Evolutionary conservation across 2,797 vertebrate genomes (phyloP).

Genomic region (Lithobates pipiens): DNA sequence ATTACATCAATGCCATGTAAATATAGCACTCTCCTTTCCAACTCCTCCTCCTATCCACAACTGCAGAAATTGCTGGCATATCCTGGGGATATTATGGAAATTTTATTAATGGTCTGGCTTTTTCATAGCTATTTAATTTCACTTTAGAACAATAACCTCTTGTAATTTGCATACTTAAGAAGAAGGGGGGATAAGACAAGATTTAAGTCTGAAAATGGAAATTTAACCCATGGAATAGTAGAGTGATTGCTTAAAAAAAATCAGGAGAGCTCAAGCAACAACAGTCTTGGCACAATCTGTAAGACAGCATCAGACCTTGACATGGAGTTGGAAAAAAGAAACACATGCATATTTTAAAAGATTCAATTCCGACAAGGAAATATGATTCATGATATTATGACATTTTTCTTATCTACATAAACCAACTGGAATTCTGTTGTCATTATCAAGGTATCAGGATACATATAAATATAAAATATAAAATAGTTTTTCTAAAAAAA

Average conservation of each 20-base stretch:
- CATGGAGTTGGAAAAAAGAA: conserved; percentile 12
- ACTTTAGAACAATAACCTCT: conserved; percentile 64
- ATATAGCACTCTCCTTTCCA: conserved; percentile 60
- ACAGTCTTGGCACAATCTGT: background rate
- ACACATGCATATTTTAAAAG: background rate
- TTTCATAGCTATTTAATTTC: conserved; percentile 63
- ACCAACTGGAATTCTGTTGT: background rate
- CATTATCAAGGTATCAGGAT: background rate
- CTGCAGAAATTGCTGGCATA: conserved; percentile 62
- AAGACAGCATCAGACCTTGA: conserved; percentile 11
- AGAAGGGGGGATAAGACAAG: conserved; percentile 52
- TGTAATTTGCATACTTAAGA: conserved; percentile 64
- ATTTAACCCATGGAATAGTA: conserved; percentile 47
- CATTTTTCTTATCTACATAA: conserved; percentile 22
- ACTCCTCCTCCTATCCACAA: conserved; percentile 62
- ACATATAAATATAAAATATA: conserved; percentile 13
- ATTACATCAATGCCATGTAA: conserved; percentile 63
- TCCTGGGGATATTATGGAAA: conserved; percentile 63
- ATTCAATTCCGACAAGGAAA: conserved; percentile 8
- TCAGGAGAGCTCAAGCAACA: background rate
- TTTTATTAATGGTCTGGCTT: conserved; percentile 62
- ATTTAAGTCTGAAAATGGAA: conserved; percentile 57
- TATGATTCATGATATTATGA: conserved; percentile 15
- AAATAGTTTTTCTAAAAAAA: background rate
- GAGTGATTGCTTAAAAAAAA: conserved; percentile 7